Conservation (phyloP, 2,888 invertebrate species). For the Coenonympha glycerion region DNA sequence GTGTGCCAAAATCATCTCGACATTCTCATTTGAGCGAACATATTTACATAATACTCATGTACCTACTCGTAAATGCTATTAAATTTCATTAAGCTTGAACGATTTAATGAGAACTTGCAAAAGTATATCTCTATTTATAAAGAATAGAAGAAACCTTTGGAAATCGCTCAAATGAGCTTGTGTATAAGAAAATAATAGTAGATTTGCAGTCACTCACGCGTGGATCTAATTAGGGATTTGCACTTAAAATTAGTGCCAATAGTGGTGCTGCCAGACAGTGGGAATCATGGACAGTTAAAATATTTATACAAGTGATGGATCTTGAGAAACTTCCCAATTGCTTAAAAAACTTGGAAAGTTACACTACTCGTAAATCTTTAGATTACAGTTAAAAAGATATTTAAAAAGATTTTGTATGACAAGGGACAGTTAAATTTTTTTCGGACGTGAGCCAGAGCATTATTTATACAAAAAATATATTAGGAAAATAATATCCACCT, state of each 20-base stretch:
- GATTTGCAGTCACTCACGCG: constrained; percentile 14
- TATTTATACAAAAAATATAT: constrained; percentile 10
- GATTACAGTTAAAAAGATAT: no score
- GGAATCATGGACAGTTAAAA: no score
- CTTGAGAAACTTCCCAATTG: no score
- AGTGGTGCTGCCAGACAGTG: no score
- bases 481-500: constrained; percentile 25
- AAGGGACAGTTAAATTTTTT: constrained; percentile 1
- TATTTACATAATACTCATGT: background rate
- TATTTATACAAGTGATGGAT: no score
- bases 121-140: background rate
- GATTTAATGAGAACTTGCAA: background rate
- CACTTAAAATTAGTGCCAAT: no score
- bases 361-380: background rate
- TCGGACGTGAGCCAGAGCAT: constrained; percentile 23
- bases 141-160: no score
- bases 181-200: background rate
- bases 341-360: no score
- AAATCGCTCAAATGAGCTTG: constrained; percentile 13
- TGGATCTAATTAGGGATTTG: constrained; percentile 13
- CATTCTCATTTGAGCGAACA: constrained; percentile 15
- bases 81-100: background rate
- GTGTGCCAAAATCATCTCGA: constrained; percentile 10
- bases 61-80: background rate
- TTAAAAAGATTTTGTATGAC: background rate